Conservation (phyloP, 2,113 vertebrate species). For the Rallus limicola region DNA sequence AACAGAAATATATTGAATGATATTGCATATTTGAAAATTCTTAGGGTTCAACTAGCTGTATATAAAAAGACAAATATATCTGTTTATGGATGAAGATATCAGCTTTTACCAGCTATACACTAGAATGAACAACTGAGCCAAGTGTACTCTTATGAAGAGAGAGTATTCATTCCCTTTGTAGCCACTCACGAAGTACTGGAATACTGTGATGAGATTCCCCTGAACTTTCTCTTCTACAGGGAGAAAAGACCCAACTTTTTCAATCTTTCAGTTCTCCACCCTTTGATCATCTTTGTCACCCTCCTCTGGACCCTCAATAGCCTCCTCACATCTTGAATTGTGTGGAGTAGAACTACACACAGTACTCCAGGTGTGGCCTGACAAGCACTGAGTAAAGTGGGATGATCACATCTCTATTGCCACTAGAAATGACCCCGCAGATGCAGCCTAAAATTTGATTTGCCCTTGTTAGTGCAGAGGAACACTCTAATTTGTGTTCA, state of each 20-base stretch:
- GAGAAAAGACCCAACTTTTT: neutral
- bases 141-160: neutral
- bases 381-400: neutral
- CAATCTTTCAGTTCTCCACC: neutral
- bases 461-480: neutral
- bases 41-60: neutral
- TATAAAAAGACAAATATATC: neutral
- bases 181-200: rapidly evolving
- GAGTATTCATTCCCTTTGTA: neutral
- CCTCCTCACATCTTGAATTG: neutral
- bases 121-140: neutral
- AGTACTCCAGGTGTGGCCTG: neutral
- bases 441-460: rapidly evolving
- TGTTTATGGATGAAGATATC: neutral
- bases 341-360: neutral
- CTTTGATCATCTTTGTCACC: neutral
- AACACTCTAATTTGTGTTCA: neutral
- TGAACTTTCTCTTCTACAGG: neutral
- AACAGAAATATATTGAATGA: neutral
- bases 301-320: neutral
- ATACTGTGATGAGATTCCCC: neutral
- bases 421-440: rapidly evolving
- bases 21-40: neutral
- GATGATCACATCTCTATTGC: neutral
- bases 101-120: neutral